Base-by-base conservation (phyloP, 2,113 vertebrate genomes). In the Myxocyprinus asiaticus region DNA sequence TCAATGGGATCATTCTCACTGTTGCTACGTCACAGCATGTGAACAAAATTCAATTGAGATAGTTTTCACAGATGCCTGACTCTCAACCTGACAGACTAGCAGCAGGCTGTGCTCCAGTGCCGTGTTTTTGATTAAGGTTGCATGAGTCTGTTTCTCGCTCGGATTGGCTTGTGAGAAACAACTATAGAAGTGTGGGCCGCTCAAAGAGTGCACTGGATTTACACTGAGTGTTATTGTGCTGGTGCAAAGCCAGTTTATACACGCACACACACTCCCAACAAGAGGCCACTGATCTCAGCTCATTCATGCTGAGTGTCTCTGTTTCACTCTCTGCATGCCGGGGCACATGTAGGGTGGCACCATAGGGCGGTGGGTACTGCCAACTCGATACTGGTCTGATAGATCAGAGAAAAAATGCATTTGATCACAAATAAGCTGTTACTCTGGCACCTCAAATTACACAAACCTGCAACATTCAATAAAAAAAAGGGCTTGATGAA, bases 51-150 rank as follows among this genome's bases (percentile, higher is more conserved):
- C 58, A 43, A 33, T 44, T 7, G 45, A 74, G 58, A 71, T 5
- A 0, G 45, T 63, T 74, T 47, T 15, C 71, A 74, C 58, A 74
- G 22, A 33, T 63, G 71, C 71, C 71, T 7, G 12, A 9, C 56
- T 61, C 10, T 73, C 10, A 58, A 62, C 44, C 58, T 74, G 71
- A 48, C 71, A 63, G 71, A 63, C 43, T 61, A 17, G 17, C 70
- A 61, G 70, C 56, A 59, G 11, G 70, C 44, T 74, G 71, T 14
- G 58, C 61, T 45, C 71, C 71, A 22, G 58, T 47, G 45, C 45
- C 71, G 62, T 74, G 44, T 43, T 74, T 56, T 74, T 74, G 71
- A 74, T 74, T 61, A 74, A 48, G 45, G 56, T 62, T 62, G 58
- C 58, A 62, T 74, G 48, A 48, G 71, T 7, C 58, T 9, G 33